phyloP scores from a whole-genome alignment of 2,113 vertebrate genomes.

The Beaufortia kweichowensis region DNA sequence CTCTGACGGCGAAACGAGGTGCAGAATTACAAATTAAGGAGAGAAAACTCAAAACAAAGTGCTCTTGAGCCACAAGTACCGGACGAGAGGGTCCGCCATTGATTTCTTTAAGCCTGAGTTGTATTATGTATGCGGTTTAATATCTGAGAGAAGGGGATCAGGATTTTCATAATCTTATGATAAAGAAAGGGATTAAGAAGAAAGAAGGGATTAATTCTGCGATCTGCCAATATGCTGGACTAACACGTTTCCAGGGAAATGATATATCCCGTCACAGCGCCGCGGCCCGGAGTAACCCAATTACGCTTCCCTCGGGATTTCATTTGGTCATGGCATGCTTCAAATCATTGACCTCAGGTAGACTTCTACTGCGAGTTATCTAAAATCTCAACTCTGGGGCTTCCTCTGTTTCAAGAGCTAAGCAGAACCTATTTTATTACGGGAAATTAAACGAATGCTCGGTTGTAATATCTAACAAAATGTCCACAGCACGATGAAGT shows the following conservation, averaged over 20 bases:
- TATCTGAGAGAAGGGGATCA: conserved; percentile 76
- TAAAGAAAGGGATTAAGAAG: conserved; percentile 79
- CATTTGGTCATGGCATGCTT: conserved; percentile 56
- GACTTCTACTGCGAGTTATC: conserved; percentile 4
- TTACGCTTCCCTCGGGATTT: conserved; percentile 61
- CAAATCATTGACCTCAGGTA: conserved; percentile 42
- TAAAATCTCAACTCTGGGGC: conserved; percentile 35
- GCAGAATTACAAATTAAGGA: conserved; percentile 68
- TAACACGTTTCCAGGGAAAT: conserved; percentile 76
- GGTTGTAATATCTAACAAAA: not conserved
- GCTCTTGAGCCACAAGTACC: conserved; percentile 61
- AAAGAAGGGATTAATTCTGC: conserved; percentile 83
- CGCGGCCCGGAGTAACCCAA: conserved; percentile 63
- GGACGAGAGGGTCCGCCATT: conserved; percentile 52
- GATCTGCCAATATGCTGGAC: conserved; percentile 79
- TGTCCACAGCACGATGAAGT: not conserved
- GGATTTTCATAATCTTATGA: conserved; percentile 81
- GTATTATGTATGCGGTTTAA: conserved; percentile 80
- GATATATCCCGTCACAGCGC: conserved; percentile 62
- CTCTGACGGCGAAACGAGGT: conserved; percentile 41
- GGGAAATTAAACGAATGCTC: not conserved
- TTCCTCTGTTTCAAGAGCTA: not conserved
- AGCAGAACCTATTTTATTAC: not conserved
- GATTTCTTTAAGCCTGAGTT: conserved; percentile 72
- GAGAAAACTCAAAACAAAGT: conserved; percentile 71